phyloP scores from a whole-genome alignment of 2,888 invertebrate genomes.

The Ophioninae sp. region DNA sequence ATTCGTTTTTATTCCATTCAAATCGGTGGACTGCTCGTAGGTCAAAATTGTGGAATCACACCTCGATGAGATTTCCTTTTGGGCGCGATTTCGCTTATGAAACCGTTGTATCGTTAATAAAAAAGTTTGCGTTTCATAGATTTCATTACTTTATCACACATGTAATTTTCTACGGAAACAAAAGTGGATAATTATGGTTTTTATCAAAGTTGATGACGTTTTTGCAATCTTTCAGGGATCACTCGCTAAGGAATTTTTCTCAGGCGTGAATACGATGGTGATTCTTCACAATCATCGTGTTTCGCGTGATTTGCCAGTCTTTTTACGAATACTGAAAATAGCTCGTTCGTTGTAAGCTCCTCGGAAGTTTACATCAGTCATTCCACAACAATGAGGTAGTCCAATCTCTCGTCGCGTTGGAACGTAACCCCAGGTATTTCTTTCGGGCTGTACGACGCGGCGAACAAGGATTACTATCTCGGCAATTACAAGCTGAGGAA shows the following conservation, averaged over 20 bases:
- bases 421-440: not conserved
- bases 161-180: no score
- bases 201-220: no score
- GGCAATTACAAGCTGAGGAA: constrained; percentile 23
- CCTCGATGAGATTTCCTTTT: no score
- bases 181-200: no score
- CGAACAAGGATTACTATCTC: constrained; percentile 27
- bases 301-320: not conserved
- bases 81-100: no score
- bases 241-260: not conserved
- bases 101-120: no score
- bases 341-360: not conserved
- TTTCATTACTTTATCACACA: no score
- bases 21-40: no score
- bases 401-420: not conserved
- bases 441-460: not conserved
- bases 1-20: no score
- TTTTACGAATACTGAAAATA: not conserved
- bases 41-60: no score
- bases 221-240: no score
- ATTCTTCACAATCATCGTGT: not conserved
- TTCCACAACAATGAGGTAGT: constrained; percentile 1
- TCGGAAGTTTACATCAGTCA: not conserved
- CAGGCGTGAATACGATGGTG: not conserved
- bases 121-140: no score